These are phyloP conservation scores for Coregonus ussuriensis DNA, from an alignment of 2,797 vertebrate species.

Conservation along the genomic window DNA sequence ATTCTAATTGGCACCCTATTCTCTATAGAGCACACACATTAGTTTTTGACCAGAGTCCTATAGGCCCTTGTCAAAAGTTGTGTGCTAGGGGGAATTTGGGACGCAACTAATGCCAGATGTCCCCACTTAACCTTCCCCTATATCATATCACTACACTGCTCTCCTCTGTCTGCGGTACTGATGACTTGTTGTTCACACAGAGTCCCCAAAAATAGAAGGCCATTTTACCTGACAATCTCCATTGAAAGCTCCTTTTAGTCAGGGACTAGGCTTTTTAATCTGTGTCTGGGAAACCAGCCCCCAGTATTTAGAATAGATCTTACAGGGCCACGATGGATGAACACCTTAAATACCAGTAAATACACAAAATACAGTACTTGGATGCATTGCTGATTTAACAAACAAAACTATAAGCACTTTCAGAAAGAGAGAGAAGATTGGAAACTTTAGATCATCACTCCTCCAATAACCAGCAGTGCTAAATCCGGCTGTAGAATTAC, in stretches of 20 bases:
- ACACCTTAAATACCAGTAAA: not conserved
- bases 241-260: not conserved
- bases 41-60: not conserved
- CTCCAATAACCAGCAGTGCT: not conserved
- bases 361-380: not conserved
- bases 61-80: not conserved
- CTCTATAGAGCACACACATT: slow-evolving; percentile 1
- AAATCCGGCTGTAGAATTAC: not conserved
- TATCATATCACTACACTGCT: not conserved
- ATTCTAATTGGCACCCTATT: not conserved
- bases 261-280: not conserved
- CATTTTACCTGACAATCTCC: not conserved
- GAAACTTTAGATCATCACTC: not conserved
- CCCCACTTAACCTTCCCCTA: slow-evolving; percentile 12
- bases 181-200: not conserved
- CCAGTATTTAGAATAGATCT: not conserved
- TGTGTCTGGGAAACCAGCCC: not conserved
- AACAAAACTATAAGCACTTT: not conserved
- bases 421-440: not conserved
- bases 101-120: not conserved
- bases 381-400: not conserved
- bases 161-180: not conserved
- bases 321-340: not conserved
- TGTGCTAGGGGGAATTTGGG: not conserved
- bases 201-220: not conserved